Base-by-base conservation (phyloP, 1,140 invertebrate species). In the Hyles euphorbiae region DNA sequence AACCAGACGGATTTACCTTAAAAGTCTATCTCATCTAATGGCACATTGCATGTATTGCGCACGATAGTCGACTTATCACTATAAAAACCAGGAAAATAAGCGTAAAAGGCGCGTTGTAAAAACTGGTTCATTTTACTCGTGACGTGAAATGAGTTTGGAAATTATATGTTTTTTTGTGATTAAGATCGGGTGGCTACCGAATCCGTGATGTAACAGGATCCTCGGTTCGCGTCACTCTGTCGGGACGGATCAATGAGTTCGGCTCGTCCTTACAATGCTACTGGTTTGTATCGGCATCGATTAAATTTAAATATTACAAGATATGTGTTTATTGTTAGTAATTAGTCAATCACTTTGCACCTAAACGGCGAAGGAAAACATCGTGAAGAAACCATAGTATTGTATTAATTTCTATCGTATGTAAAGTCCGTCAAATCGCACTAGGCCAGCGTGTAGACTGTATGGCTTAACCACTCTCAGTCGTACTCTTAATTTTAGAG, bases 161-260 rank as follows among this genome's bases (percentile, higher is more conserved):
- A 56, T 34, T 54, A 56, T 12, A 58, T 58, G 60, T 71, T 64
- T 5, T 32, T 53, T 62, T 67, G 51, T 64, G 66, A 63, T 63
- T 58, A 65, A 63, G 68, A 68, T 65, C 61, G 43, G 46, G 58
- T 64, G 61, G 72, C 72, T 76, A 78, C 76, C 72, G 69, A 76
- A 61, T 73, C 66, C 58, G 60, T 56, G 60, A 66, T 58, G 74
- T 74, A 78, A 77, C 70, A 65, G 60, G 67, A 76, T 72, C 59
- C 61, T 11, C 52, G 44, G 61, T 49, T 49, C 67, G 63, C 57
- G 65, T 69, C 65, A 72, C 70, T 58, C 65, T 55, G 67, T 67
- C 72, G 56, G 43, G 53, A 67, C 58, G 67, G 67, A 74, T 72
- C 65, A 67, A 51, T 32, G 34, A 56, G 65, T 63, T 69, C 67